Conservation (phyloP, 2,113 vertebrate species). For the Bungarus multicinctus region DNA sequence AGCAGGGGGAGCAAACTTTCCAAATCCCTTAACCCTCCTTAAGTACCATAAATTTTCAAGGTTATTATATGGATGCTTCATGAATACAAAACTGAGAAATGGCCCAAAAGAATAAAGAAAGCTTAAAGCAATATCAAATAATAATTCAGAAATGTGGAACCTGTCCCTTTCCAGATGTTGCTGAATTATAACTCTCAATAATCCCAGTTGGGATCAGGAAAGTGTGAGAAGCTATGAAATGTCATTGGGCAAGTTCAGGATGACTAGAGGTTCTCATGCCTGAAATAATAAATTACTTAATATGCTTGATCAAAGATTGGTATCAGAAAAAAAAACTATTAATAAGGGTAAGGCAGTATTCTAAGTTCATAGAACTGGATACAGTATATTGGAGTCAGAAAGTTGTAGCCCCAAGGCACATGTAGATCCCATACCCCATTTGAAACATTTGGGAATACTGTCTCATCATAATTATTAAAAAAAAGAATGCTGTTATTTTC, state of each 20-base stretch:
- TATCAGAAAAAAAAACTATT: not conserved
- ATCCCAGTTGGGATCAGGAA: not conserved
- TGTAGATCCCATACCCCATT: not conserved
- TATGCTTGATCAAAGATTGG: not conserved
- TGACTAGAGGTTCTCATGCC: not conserved
- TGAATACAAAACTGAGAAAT: not conserved
- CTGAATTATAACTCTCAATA: not conserved
- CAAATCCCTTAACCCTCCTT: not conserved
- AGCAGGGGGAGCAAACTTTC: not conserved
- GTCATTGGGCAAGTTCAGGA: not conserved
- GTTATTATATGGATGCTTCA: not conserved
- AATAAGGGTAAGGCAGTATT: not conserved
- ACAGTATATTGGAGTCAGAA: not conserved
- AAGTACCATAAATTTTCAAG: not conserved
- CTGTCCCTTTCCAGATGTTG: not conserved
- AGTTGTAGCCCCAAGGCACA: not conserved
- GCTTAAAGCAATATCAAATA: not conserved
- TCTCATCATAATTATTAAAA: not conserved
- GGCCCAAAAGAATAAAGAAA: not conserved
- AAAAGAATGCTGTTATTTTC: not conserved
- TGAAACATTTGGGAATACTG: not conserved
- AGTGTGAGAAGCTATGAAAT: not conserved
- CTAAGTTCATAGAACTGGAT: not conserved
- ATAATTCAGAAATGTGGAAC: not conserved
- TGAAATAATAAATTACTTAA: not conserved